These are phyloP conservation scores for Falco peregrinus DNA, from an alignment of 2,797 vertebrate species.

Conservation along the genomic window DNA sequence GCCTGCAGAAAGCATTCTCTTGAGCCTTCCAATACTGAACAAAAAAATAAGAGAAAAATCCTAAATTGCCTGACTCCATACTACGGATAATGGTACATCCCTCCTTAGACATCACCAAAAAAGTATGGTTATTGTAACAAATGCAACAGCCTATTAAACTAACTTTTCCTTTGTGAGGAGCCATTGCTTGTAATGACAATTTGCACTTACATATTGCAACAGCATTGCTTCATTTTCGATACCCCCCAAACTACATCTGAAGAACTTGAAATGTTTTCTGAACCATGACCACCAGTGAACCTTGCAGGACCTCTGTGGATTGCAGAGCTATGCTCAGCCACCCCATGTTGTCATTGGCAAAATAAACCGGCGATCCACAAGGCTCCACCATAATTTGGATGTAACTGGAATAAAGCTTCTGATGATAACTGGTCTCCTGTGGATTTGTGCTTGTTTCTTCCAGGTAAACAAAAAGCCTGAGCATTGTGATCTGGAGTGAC, in stretches of 20 bases:
- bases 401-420: neutral
- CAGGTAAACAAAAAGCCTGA: neutral
- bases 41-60: neutral
- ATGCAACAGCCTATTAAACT: neutral
- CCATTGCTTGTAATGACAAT: neutral
- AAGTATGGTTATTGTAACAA: neutral
- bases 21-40: neutral
- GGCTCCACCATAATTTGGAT: neutral
- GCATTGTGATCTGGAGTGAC: neutral
- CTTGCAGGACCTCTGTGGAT: neutral
- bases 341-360: fast-evolving
- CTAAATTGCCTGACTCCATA: neutral
- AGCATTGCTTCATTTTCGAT: neutral
- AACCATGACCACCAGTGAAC: neutral
- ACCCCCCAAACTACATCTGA: neutral
- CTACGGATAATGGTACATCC: neutral
- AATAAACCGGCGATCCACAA: neutral
- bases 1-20: neutral
- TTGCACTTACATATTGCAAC: neutral
- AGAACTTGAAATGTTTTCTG: neutral
- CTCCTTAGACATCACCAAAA: neutral
- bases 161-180: neutral
- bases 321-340: neutral
- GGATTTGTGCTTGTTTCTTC: neutral
- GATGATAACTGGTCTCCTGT: neutral